phyloP scores from a whole-genome alignment of 2,797 vertebrate genomes.

The Sebastes iracundus region DNA sequence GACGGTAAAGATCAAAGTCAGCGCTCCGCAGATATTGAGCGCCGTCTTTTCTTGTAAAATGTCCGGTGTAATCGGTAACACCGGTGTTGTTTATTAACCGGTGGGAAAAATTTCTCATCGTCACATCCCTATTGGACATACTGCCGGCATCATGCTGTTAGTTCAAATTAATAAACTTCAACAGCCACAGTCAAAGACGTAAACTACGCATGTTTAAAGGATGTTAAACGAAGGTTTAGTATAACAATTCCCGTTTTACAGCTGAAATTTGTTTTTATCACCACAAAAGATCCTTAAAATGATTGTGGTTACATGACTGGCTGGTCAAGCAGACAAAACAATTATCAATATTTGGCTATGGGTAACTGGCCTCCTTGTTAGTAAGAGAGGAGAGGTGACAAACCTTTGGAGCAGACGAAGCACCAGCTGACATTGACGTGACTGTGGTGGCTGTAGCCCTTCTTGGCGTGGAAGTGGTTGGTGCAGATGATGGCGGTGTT shows the following conservation, averaged over 20 bases:
- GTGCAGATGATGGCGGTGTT: conserved; percentile 92
- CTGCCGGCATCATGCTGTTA: not conserved
- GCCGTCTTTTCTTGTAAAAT: no score
- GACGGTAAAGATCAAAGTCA: no score
- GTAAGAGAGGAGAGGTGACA: not conserved
- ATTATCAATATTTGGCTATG: not conserved
- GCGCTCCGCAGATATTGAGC: no score
- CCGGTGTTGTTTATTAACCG: no score
- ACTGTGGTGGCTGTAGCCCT: conserved; percentile 93
- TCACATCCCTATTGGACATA: not conserved
- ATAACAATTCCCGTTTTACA: not conserved
- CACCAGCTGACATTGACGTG: conserved; percentile 99
- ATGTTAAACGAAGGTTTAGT: rapidly evolving
- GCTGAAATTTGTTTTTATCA: not conserved
- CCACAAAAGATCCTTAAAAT: not conserved
- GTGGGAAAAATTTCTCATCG: rapidly evolving
- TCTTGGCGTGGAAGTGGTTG: conserved; percentile 92
- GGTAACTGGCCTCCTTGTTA: not conserved
- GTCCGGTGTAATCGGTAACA: no score
- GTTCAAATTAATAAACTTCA: not conserved
- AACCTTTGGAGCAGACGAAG: conserved; percentile 98
- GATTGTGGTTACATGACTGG: no score
- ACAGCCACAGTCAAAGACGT: not conserved
- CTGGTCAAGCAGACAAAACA: not conserved
- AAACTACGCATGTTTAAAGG: not conserved